A percentile compares a stretch with the other conserved stretches of the same genome.
phyloP scores from a whole-genome alignment of 2,113 vertebrate genomes.

The Thamnophis sirtalis region DNA sequence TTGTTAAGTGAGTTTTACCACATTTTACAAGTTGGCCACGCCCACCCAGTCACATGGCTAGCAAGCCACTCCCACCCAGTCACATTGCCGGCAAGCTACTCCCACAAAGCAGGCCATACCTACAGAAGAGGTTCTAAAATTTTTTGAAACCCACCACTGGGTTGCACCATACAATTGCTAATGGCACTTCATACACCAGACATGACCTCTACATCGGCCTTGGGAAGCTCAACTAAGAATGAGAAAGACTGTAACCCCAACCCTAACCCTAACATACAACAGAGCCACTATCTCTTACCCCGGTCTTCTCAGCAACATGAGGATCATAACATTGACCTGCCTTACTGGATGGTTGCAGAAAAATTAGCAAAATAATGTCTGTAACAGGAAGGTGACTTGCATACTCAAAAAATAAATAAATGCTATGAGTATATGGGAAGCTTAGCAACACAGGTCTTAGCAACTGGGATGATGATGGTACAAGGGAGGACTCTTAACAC shows the following conservation, averaged over 20 bases:
- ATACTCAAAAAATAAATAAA: neutral
- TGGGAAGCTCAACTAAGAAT: neutral
- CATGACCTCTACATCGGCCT: neutral
- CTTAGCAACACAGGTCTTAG: neutral
- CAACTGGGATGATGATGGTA: neutral
- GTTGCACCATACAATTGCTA: neutral
- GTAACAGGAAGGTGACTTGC: neutral
- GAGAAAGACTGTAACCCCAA: neutral
- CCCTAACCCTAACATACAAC: no score
- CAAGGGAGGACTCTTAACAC: neutral
- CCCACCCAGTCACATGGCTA: no score
- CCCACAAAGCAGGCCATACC: no score
- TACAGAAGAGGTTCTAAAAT: no score
- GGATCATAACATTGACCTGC: neutral
- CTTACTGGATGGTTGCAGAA: neutral
- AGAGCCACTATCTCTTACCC: neutral
- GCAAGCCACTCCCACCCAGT: no score
- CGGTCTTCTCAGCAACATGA: neutral
- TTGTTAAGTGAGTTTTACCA: no score
- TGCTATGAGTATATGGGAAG: neutral
- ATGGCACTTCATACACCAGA: neutral
- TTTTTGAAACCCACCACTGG: no score
- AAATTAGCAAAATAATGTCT: neutral
- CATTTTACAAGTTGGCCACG: no score
- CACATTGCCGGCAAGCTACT: no score